Base-by-base conservation (phyloP, 2,113 vertebrate species). In the Illadopsis cleaveri region DNA sequence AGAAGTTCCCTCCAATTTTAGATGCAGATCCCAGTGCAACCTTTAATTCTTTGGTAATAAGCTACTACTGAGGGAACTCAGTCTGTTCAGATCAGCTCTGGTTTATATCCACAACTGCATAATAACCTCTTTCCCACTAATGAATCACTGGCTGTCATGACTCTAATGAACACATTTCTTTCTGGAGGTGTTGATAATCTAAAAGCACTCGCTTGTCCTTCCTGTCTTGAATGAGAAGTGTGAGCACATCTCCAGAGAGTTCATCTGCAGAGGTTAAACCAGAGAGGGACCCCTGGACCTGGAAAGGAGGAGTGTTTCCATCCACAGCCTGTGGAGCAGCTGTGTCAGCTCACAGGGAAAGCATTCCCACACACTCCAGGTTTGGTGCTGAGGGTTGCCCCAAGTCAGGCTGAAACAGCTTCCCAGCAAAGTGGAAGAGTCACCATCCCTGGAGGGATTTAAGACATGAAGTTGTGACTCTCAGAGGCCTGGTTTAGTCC, bases 1-100 rank as follows among this genome's bases (percentile, higher is more conserved):
- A 92, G 94, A 53, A 64, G 48, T 91, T 91, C 87, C 86, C 89
- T 86, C 89, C 89, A 93, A 84, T 96, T 94, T 96, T 84, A 90
- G 83, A 93, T 19, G 68, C 80, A 89, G 94, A 90, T 97, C 96
- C 96, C 96, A 65, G 47, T 68, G 93, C 93, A 92, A 48, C 86
- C 86, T 95, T 97, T 96, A 96, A 92, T 96, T 94, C 93, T 94
- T 71, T 45, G 54, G 72, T 94, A 95, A 95, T 89, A 96, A 94
- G 94, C 88, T 95, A 33, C 94, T 94, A 69, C 89, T 77, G 15
- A 88, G 50, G 65, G 90, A 90, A 86, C 90, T 86, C 82, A 40
- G 13, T 75, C 85, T 90, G 68, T 16, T 81, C 85, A 84, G 33
- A 84, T 89, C 82, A 92, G 92, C 90, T 93, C 96, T 96, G 96